Base-by-base conservation (phyloP, 2,797 vertebrate genomes). In the Toxotes lorentzi region DNA sequence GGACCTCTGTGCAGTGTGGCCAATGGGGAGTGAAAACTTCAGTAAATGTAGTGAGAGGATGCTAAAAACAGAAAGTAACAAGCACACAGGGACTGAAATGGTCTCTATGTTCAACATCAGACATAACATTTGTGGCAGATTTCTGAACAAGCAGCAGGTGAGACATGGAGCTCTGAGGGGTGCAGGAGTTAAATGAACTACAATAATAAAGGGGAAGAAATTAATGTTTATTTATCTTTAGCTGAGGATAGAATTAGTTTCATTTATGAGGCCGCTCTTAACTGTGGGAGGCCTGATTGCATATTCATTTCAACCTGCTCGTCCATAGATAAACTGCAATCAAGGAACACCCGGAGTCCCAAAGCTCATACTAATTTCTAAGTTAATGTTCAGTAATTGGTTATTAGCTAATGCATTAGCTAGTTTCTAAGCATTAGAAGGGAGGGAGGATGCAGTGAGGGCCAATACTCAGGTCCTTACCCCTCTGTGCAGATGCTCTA, bases 11-110 rank as follows among this genome's bases (percentile, higher is more conserved):
- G 71, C 63, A 60, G 48, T 32, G 2, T 38, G 45, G 68, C 48
- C 84, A 35, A 75, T 70, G 35, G 67, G 73, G 61, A 86, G 82
- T 70, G 68, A 82, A 90, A 87, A 81, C 70, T 68, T 81, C 77
- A 68, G 73, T 68, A 79, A 76, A 86, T 83, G 78, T 62, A 82
- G 73, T 74, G 40, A 60, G 43, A 60, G 51, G 84, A 76, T 27
- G 56, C 64, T 51, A 27, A 69, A 70, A 65, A 59, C 19, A 76
- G 72, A 63, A 66, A 70, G 51, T 64, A 82, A 56, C 24, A 43
- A 63, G 77, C 32, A 60, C 23, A 41, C 30, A 23, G 34, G 68
- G 54, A 50, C 61, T 63, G 48, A 54, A 77, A 77, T 30, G 57
- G 69, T 81, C 76, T 70, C 57, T 58, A 67, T 79, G 54, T 79